These are phyloP conservation scores for Palythoa grandis DNA, from an alignment of 92 coral and sea anemone species.

Conservation along the genomic window DNA sequence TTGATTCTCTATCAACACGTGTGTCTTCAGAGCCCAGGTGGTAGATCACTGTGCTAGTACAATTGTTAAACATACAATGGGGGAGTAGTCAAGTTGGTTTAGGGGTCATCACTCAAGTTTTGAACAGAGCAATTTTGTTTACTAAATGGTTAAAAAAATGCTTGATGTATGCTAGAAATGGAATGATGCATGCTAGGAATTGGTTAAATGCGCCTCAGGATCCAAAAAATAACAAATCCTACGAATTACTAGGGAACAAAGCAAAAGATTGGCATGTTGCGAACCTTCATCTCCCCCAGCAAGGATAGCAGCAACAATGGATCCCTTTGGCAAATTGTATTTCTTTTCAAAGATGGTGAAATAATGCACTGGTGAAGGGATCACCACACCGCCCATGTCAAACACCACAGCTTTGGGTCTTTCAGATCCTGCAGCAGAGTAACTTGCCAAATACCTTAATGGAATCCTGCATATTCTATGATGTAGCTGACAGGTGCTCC, in stretches of 20 bases:
- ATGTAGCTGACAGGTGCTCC: neutral
- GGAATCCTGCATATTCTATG: slow-evolving; percentile 33
- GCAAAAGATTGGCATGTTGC: neutral
- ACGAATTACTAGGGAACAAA: neutral
- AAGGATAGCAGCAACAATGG: slow-evolving; percentile 75
- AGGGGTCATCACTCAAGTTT: too few relatives aligned
- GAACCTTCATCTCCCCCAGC: slow-evolving; percentile 88
- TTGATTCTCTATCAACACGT: too few relatives aligned
- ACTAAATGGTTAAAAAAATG: too few relatives aligned
- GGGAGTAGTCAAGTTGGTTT: too few relatives aligned
- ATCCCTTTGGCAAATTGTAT: slow-evolving; percentile 79
- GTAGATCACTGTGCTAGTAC: too few relatives aligned
- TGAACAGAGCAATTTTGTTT: too few relatives aligned
- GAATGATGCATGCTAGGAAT: too few relatives aligned
- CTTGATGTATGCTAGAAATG: too few relatives aligned
- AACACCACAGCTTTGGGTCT: slow-evolving; percentile 88
- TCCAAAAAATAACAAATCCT: too few relatives aligned
- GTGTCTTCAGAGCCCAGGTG: too few relatives aligned
- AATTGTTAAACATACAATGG: too few relatives aligned
- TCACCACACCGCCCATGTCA: slow-evolving; percentile 98
- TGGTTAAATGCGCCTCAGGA: too few relatives aligned
- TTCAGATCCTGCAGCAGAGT: neutral
- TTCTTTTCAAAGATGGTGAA: slow-evolving; percentile 73
- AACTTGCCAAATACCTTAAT: slow-evolving; percentile 3
- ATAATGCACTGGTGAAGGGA: slow-evolving; percentile 78